phyloP scores from a whole-genome alignment of 2,113 vertebrate genomes.

The Cariama cristata region DNA sequence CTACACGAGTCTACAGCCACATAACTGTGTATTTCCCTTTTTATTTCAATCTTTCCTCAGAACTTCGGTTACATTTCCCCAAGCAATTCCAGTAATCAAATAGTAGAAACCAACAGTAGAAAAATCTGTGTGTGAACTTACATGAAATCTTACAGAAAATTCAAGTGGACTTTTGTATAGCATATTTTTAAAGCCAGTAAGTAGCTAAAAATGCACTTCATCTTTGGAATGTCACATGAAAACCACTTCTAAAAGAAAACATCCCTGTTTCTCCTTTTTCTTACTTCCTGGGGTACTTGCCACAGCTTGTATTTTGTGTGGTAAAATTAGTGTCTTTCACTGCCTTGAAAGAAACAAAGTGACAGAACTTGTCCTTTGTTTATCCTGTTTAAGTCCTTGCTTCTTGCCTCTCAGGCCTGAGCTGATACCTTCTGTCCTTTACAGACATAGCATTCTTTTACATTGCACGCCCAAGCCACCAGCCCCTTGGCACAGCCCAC shows the following conservation, averaged over 20 bases:
- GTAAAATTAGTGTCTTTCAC: background rate
- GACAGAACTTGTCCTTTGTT: background rate
- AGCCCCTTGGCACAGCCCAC: background rate
- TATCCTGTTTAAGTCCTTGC: background rate
- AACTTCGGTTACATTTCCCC: background rate
- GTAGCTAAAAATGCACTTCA: background rate
- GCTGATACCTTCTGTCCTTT: background rate
- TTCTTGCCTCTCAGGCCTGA: background rate
- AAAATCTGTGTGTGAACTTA: background rate
- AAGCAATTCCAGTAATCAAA: background rate
- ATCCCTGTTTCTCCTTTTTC: background rate
- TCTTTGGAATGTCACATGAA: background rate
- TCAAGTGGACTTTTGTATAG: background rate
- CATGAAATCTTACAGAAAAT: background rate
- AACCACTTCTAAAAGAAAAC: slow-evolving; percentile 2
- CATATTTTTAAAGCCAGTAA: background rate
- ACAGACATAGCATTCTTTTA: background rate
- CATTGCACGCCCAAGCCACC: background rate
- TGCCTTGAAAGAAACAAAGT: background rate
- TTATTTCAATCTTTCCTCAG: background rate
- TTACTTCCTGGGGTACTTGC: background rate
- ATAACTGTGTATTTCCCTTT: background rate
- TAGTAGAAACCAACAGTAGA: background rate
- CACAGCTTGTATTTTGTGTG: background rate
- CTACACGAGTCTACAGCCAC: background rate